Evolutionary conservation across 2,113 vertebrate species (phyloP).

Genomic region (Globicephala melas): DNA sequence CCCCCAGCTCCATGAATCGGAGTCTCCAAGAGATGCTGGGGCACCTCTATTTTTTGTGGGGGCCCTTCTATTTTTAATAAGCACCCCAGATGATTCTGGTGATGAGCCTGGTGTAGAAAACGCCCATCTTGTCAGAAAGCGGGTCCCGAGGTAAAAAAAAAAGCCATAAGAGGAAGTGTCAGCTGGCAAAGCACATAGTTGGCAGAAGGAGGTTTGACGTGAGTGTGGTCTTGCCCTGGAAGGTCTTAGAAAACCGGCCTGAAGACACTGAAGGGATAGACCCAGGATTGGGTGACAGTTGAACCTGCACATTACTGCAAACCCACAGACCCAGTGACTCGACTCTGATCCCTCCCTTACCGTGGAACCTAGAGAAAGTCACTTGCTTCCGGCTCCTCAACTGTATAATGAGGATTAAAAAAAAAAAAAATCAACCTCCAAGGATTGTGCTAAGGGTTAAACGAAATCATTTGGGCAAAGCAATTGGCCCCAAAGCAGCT

Average conservation of each 20-base stretch:
- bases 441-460: not conserved
- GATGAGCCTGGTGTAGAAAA: not conserved
- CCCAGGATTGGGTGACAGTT: accelerated
- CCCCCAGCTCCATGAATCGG: not conserved
- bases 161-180: not conserved
- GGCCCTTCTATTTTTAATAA: not conserved
- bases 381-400: not conserved
- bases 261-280: not conserved
- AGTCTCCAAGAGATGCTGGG: not conserved
- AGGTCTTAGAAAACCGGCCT: not conserved
- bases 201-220: not conserved
- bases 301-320: not conserved
- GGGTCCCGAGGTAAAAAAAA: not conserved
- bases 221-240: not conserved
- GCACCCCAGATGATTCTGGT: not conserved
- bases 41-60: not conserved
- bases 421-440: accelerated
- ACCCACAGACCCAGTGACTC: too few relatives aligned
- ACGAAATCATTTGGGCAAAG: not conserved
- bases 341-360: not conserved
- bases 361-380: not conserved
- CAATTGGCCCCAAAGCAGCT: not conserved
- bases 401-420: not conserved
- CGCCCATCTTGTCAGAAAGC: not conserved
- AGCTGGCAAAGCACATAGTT: not conserved